Evolutionary conservation across 2,888 invertebrate species (phyloP).

Genomic region (Diaperis boleti): DNA sequence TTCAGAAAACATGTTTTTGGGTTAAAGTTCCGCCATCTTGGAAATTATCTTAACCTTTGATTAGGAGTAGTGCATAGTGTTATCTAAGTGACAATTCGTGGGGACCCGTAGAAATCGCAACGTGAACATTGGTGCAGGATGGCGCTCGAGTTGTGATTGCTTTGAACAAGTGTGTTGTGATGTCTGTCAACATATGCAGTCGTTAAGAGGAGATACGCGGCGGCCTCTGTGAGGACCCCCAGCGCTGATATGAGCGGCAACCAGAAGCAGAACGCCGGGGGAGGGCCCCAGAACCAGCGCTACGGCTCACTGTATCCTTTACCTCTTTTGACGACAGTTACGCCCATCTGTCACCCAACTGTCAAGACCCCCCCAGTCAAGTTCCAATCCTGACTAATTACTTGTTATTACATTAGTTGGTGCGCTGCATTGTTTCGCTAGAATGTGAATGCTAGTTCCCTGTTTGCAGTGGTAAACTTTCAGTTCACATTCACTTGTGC

Average conservation of each 20-base stretch:
- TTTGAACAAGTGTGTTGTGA: conserved; percentile 48
- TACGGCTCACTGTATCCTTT: conserved; percentile 74
- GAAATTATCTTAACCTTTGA: conserved; percentile 66
- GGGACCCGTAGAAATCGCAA: conserved; percentile 47
- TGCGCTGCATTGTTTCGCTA: conserved; percentile 32
- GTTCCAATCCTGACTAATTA: conserved; percentile 45
- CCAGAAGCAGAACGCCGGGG: conserved; percentile 75
- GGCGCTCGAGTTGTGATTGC: conserved; percentile 7
- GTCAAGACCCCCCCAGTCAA: conserved; percentile 44
- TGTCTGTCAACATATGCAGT: conserved; percentile 65
- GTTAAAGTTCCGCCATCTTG: conserved; percentile 67
- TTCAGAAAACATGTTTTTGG: conserved; percentile 64
- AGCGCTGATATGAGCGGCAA: conserved; percentile 75
- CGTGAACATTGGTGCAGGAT: conserved; percentile 47
- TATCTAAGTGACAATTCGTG: conserved; percentile 55
- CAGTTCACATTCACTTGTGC: conserved; percentile 62
- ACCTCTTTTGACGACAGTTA: conserved; percentile 69
- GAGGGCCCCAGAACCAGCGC: conserved; percentile 71
- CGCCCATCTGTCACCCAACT: conserved; percentile 62
- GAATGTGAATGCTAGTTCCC: conserved; percentile 33
- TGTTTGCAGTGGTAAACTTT: conserved; percentile 54
- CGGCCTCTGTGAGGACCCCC: conserved; percentile 73
- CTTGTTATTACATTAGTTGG: conserved; percentile 28
- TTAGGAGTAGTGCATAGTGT: conserved; percentile 60
- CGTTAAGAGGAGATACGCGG: conserved; percentile 64